phyloP scores from a whole-genome alignment of 1,140 invertebrate genomes.

The Cherax quadricarinatus region DNA sequence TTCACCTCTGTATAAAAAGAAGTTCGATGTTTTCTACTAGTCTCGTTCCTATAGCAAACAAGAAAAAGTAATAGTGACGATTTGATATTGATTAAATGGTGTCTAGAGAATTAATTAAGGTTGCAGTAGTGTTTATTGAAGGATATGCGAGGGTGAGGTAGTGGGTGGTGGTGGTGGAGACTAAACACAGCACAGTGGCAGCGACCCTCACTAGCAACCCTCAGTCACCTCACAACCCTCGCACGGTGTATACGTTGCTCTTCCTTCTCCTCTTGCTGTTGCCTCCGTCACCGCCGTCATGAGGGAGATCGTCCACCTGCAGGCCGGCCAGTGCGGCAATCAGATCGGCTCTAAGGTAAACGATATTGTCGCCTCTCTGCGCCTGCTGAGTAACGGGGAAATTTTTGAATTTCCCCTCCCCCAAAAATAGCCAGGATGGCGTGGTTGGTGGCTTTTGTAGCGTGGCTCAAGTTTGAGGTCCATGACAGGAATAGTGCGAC shows the following conservation, averaged over 20 bases:
- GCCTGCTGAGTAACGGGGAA: not conserved
- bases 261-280: not conserved
- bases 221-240: not conserved
- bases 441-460: too few species aligned
- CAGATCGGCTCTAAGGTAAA: conserved; percentile 40
- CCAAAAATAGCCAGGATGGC: too few species aligned
- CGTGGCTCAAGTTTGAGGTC: too few species aligned
- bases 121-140: too few species aligned
- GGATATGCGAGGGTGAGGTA: not conserved
- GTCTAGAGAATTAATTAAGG: too few species aligned
- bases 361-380: not conserved
- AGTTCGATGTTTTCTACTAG: too few species aligned
- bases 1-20: too few species aligned
- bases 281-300: not conserved
- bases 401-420: not conserved
- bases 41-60: too few species aligned
- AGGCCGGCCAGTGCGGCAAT: conserved; percentile 41
- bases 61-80: too few species aligned
- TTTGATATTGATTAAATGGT: too few species aligned
- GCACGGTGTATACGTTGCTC: not conserved
- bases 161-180: not conserved
- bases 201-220: not conserved
- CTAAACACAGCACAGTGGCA: not conserved
- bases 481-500: too few species aligned
- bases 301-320: conserved; percentile 42